Conservation (phyloP, 1,140 invertebrate species). For the Cydia splendana region DNA sequence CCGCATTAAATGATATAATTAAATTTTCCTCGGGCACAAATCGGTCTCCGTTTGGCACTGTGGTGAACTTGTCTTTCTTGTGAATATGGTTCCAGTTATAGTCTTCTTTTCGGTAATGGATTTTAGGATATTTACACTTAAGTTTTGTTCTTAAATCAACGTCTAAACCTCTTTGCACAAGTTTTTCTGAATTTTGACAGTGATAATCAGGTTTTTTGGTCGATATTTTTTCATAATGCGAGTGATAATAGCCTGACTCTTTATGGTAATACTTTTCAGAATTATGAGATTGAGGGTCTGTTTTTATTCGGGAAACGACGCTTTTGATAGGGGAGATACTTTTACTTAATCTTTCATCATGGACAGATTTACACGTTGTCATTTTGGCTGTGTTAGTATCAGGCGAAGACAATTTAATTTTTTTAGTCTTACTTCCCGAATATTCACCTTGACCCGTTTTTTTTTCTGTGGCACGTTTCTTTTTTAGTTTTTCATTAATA, state of each 20-base stretch:
- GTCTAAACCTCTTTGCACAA: not conserved
- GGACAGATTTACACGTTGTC: not conserved
- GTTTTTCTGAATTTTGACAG: not conserved
- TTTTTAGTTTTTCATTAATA: not conserved
- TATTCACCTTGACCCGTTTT: not conserved
- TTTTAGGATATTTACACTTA: not conserved
- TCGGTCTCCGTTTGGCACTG: not conserved
- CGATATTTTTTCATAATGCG: not conserved
- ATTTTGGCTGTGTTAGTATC: not conserved
- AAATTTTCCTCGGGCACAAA: conserved; percentile 18
- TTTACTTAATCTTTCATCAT: conserved; percentile 3
- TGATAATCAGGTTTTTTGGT: conserved; percentile 10
- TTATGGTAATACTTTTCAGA: not conserved
- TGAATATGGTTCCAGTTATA: not conserved
- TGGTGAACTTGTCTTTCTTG: not conserved
- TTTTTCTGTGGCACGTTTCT: not conserved
- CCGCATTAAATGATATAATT: conserved; percentile 13
- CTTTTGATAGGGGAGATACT: conserved; percentile 5
- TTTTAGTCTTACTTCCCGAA: not conserved
- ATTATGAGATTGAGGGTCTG: not conserved
- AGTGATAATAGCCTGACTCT: not conserved
- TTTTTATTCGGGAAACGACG: conserved; percentile 7
- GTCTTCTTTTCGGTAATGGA: conserved; percentile 8
- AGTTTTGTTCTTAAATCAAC: conserved; percentile 32
- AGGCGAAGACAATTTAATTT: not conserved